These are phyloP conservation scores for Lamellibrachia luymesi DNA, from an alignment of 1,140 invertebrate genomes.

Conservation along the genomic window DNA sequence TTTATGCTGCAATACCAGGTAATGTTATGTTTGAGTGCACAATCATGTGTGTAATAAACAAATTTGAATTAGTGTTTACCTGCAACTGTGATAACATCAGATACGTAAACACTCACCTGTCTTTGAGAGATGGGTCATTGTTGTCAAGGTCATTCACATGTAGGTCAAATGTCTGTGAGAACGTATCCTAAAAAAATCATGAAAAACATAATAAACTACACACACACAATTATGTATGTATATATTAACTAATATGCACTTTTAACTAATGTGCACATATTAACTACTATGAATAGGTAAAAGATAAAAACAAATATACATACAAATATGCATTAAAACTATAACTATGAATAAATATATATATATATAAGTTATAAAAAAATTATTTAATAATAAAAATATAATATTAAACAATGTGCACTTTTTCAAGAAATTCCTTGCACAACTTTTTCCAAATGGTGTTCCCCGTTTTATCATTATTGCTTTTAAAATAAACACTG, in stretches of 20 bases:
- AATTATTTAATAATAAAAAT: no score
- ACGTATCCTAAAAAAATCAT: constrained; percentile 43
- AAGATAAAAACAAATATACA: no score
- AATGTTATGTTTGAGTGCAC: neutral
- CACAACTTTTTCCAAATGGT: no score
- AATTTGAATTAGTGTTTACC: neutral
- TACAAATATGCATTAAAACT: no score
- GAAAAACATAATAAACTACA: neutral
- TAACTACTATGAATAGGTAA: no score
- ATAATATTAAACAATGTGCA: no score
- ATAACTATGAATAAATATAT: no score
- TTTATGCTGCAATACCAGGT: no score
- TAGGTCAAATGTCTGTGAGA: constrained; percentile 52
- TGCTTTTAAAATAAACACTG: no score
- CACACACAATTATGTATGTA: neutral
- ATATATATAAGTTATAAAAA: no score
- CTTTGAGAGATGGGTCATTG: constrained; percentile 46
- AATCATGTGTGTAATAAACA: neutral
- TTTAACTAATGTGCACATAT: neutral
- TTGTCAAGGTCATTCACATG: constrained; percentile 52
- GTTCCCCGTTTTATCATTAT: neutral
- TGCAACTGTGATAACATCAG: neutral
- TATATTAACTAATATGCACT: neutral
- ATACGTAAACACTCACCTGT: constrained; percentile 39
- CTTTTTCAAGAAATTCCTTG: no score